Conservation (phyloP, 2,113 vertebrate species). For the Tachysurus fulvidraco region DNA sequence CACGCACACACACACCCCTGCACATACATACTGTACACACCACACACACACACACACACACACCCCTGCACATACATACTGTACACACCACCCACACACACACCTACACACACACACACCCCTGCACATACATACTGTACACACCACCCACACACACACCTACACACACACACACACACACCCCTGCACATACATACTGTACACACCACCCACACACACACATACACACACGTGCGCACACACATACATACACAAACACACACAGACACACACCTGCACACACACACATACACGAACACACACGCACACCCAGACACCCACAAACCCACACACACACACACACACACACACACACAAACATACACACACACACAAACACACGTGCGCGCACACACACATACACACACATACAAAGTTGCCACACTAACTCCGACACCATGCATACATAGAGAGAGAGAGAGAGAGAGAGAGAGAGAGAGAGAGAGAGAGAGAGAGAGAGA, state of each 20-base stretch:
- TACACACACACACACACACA: too few relatives aligned
- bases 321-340: conserved; percentile 31
- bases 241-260: not conserved
- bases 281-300: too few relatives aligned
- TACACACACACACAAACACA: too few relatives aligned
- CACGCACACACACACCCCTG: too few relatives aligned
- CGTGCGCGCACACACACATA: too few relatives aligned
- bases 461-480: not conserved
- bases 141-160: not conserved
- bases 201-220: too few relatives aligned
- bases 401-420: not conserved
- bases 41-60: conserved; percentile 16
- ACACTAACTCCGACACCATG: not conserved
- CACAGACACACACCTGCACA: too few relatives aligned
- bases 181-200: too few relatives aligned
- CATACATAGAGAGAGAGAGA: too few relatives aligned
- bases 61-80: too few relatives aligned
- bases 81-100: not conserved
- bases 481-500: conserved; percentile 17
- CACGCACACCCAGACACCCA: not conserved
- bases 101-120: not conserved
- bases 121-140: too few relatives aligned
- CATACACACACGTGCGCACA: conserved; percentile 2
- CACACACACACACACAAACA: not conserved
- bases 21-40: too few relatives aligned